A percentile compares a stretch with the other conserved stretches of the same genome.
Evolutionary conservation across 2,797 vertebrate species (phyloP).

Genomic region (Menidia menidia): DNA sequence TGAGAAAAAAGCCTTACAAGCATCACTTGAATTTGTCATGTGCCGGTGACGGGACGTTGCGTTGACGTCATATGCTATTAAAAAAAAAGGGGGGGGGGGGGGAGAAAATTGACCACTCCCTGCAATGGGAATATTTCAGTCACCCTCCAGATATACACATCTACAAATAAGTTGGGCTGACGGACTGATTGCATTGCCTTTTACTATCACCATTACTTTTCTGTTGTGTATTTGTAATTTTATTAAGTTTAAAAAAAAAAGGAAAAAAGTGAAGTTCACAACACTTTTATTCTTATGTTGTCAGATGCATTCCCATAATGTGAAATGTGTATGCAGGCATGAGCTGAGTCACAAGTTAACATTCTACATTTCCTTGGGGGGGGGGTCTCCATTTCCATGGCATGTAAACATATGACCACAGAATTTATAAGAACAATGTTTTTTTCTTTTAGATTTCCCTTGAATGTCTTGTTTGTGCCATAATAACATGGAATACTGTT

Average conservation of each 20-base stretch:
- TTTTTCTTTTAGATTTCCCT: slow-evolving; percentile 3
- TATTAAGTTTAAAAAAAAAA: not conserved
- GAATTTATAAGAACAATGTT: slow-evolving; percentile 39
- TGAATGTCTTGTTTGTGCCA: slow-evolving; percentile 37
- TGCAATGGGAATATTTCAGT: not conserved
- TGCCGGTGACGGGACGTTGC: slow-evolving; percentile 61
- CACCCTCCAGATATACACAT: not conserved
- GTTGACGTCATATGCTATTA: slow-evolving; percentile 71
- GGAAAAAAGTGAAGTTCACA: slow-evolving; percentile 16
- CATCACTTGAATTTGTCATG: slow-evolving; percentile 48
- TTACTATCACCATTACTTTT: too few relatives aligned
- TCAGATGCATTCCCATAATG: slow-evolving; percentile 38
- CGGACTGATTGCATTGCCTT: not conserved
- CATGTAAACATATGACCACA: slow-evolving; percentile 51
- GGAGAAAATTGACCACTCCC: slow-evolving; percentile 8
- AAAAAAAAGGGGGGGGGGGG: slow-evolving; percentile 31
- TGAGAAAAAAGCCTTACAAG: slow-evolving; percentile 12
- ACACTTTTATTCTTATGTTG: slow-evolving; percentile 63
- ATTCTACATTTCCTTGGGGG: slow-evolving; percentile 26
- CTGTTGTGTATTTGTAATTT: not conserved
- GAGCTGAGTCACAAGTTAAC: slow-evolving; percentile 11
- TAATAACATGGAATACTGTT: slow-evolving; percentile 18
- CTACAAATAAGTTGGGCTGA: not conserved
- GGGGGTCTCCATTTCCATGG: slow-evolving; percentile 26
- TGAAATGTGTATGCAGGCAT: slow-evolving; percentile 45